phyloP scores from a whole-genome alignment of 1,140 invertebrate species.

The Asobara japonica region DNA sequence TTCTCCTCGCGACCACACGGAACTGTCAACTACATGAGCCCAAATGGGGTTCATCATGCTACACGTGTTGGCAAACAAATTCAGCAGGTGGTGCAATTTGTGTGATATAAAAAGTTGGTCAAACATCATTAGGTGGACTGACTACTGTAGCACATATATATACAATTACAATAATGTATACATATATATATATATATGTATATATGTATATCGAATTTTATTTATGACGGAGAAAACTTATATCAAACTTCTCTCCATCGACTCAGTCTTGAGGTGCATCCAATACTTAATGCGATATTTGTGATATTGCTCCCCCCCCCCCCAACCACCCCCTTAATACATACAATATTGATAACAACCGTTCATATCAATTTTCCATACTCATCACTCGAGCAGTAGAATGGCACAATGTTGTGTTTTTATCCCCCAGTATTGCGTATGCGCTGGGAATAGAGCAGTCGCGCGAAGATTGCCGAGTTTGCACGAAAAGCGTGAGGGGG shows the following conservation, averaged over 20 bases:
- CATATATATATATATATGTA: too few relatives aligned
- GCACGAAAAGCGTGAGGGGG: constrained; percentile 36
- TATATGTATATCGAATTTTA: too few relatives aligned
- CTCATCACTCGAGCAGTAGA: background rate
- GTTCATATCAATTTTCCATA: background rate
- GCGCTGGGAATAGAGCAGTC: constrained; percentile 29
- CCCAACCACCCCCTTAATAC: background rate
- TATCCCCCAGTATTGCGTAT: constrained; percentile 6
- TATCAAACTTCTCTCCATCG: too few relatives aligned
- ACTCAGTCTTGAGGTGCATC: too few relatives aligned
- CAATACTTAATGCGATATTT: too few relatives aligned
- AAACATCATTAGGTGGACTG: background rate
- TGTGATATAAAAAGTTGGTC: background rate
- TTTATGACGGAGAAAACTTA: too few relatives aligned
- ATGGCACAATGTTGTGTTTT: background rate
- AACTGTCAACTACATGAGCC: background rate
- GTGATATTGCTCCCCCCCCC: too few relatives aligned
- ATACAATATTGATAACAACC: background rate
- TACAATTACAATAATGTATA: too few relatives aligned
- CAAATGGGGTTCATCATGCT: background rate
- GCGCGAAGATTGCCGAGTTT: constrained; percentile 52
- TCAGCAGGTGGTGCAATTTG: background rate
- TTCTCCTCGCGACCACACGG: background rate
- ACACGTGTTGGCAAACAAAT: background rate
- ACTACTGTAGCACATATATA: too few relatives aligned